Conservation (phyloP, 64 coral and sea anemone genomes). For the Hydrozoanthus tunicans region DNA sequence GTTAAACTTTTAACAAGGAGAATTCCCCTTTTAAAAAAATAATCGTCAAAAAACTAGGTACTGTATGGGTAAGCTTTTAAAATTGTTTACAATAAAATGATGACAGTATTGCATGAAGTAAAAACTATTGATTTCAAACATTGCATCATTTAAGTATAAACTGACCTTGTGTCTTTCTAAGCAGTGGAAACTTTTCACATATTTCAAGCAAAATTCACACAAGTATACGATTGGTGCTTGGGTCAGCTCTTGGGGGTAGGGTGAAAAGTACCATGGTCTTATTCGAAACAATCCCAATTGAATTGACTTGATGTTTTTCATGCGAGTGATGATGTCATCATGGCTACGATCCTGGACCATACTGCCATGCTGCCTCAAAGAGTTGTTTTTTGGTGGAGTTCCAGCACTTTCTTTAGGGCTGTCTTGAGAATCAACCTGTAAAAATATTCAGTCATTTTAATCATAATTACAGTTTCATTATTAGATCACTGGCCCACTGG, state of each 20-base stretch:
- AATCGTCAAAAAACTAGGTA: no score
- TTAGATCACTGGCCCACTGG: neutral
- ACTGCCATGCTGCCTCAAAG: conserved; percentile 83
- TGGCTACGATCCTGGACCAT: conserved; percentile 99
- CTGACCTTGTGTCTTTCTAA: conserved; percentile 94
- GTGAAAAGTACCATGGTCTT: conserved; percentile 98
- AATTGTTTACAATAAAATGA: neutral
- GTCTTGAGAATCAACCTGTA: conserved; percentile 92
- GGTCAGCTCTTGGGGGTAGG: conserved; percentile 95
- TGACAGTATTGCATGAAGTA: neutral
- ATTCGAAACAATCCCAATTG: conserved; percentile 93
- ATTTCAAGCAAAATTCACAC: conserved; percentile 98
- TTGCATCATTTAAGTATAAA: neutral
- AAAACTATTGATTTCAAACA: neutral
- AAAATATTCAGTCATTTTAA: neutral
- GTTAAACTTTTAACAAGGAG: no score
- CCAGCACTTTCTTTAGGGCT: conserved; percentile 77
- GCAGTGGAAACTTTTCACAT: conserved; percentile 96
- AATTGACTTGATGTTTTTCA: conserved; percentile 97
- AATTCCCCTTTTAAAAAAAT: no score
- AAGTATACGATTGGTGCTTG: conserved; percentile 83
- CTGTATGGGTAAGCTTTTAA: neutral
- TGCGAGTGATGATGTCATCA: conserved; percentile 96
- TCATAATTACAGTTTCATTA: no score
- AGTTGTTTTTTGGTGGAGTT: conserved; percentile 79